These are phyloP conservation scores for Ypsolopha scabrella DNA, from an alignment of 2,888 invertebrate species.

Conservation along the genomic window DNA sequence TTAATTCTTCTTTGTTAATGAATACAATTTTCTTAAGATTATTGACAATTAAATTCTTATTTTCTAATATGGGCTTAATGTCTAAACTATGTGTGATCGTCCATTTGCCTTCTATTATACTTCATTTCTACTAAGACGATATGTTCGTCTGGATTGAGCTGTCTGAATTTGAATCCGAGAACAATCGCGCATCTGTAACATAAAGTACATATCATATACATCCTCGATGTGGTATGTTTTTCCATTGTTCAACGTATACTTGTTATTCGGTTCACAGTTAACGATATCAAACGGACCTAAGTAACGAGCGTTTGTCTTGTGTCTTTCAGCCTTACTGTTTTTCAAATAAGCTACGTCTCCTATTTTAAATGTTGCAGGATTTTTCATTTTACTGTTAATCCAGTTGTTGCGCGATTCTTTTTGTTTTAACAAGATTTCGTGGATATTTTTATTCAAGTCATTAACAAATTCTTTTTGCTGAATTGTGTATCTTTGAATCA, in stretches of 20 bases:
- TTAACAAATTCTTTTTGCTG: conserved; percentile 7
- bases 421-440: conserved; percentile 2
- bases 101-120: conserved; percentile 1
- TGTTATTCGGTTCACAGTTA: conserved; percentile 7
- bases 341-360: conserved; percentile 8
- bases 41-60: conserved; percentile 3
- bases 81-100: conserved; percentile 7
- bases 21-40: conserved; percentile 4
- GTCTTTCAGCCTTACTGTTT: conserved; percentile 10
- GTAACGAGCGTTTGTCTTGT: conserved; percentile 6
- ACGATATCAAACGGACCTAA: conserved; percentile 8
- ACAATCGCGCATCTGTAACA: conserved; percentile 8
- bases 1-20: conserved; percentile 5
- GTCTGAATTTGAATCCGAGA: conserved; percentile 8
- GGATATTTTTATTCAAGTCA: conserved; percentile 7
- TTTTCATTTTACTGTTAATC: conserved; percentile 4
- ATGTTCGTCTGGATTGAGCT: conserved; percentile 5
- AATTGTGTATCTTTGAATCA: conserved; percentile 5
- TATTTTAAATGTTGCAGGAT: conserved; percentile 3
- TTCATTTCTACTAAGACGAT: conserved; percentile 5
- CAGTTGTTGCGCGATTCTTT: conserved; percentile 4
- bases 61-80: conserved; percentile 3
- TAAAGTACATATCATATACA: no score
- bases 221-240: conserved; percentile 9
- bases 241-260: conserved; percentile 10